Conservation (phyloP, 2,888 invertebrate species). For the Lasioglossum pauxillum region DNA sequence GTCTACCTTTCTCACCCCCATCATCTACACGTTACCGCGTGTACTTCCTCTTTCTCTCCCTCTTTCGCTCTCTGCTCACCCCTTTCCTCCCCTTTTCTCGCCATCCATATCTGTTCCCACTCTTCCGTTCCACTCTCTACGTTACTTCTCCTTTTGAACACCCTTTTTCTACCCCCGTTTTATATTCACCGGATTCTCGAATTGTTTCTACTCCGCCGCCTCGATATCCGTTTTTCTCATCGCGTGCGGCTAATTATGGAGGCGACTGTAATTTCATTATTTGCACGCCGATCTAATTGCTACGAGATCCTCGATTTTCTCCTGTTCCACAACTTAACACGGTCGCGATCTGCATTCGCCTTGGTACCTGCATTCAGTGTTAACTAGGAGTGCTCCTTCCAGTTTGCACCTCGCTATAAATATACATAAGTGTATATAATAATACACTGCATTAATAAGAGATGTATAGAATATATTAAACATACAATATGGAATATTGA, state of each 20-base stretch:
- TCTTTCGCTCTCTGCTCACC: not conserved
- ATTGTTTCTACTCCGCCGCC: not conserved
- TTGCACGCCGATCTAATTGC: not conserved
- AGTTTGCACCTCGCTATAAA: too few species aligned
- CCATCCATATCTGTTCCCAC: not conserved
- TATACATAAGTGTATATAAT: too few species aligned
- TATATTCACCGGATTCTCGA: not conserved
- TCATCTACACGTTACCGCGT: conserved; percentile 1
- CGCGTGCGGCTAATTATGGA: not conserved
- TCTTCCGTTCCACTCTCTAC: not conserved
- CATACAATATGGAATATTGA: too few species aligned
- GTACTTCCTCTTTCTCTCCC: not conserved
- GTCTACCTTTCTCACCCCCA: not conserved
- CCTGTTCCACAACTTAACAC: not conserved
- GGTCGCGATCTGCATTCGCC: not conserved
- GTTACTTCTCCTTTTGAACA: not conserved
- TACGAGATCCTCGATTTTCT: not conserved
- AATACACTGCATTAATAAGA: too few species aligned
- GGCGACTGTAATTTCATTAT: not conserved
- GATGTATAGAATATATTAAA: too few species aligned
- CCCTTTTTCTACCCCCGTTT: not conserved
- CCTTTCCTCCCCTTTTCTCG: not conserved
- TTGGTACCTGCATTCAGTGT: not conserved
- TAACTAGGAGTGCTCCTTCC: not conserved
- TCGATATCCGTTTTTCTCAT: not conserved